These are phyloP conservation scores for Maniola jurtina DNA, from an alignment of 1,140 invertebrate species.

Conservation along the genomic window DNA sequence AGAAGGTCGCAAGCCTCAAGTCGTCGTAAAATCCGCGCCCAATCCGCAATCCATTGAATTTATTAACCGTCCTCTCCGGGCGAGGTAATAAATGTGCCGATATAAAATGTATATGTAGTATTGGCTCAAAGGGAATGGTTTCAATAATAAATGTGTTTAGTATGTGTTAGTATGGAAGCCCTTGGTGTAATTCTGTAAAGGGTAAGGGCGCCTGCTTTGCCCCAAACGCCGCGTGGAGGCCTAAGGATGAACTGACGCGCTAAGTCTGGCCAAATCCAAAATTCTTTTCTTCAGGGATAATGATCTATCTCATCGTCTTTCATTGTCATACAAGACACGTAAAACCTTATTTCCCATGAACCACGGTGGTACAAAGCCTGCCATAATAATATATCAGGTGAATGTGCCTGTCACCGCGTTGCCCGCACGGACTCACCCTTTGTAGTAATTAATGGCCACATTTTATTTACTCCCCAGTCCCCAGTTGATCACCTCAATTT, in stretches of 20 bases:
- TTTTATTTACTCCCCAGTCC: neutral
- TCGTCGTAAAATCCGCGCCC: constrained; percentile 26
- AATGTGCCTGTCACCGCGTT: constrained; percentile 4
- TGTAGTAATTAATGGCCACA: constrained; percentile 3
- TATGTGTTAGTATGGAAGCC: neutral
- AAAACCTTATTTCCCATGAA: too few relatives aligned
- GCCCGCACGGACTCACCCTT: neutral
- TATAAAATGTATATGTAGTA: constrained; percentile 6
- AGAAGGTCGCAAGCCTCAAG: neutral
- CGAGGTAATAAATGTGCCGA: constrained; percentile 14
- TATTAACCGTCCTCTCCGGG: constrained; percentile 25
- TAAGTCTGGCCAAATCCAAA: too few relatives aligned
- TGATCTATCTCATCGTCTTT: too few relatives aligned
- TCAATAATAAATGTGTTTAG: neutral
- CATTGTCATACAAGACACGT: too few relatives aligned
- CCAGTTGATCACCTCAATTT: neutral
- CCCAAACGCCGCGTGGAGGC: too few relatives aligned
- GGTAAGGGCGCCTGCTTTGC: too few relatives aligned
- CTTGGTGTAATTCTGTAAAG: neutral
- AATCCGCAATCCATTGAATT: constrained; percentile 31
- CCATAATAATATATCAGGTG: neutral
- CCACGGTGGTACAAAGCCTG: neutral
- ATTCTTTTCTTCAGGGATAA: too few relatives aligned
- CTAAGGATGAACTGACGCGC: too few relatives aligned
- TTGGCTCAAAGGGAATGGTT: neutral